Conservation (phyloP, 2,888 invertebrate genomes). For the Augochlorella aurata region DNA sequence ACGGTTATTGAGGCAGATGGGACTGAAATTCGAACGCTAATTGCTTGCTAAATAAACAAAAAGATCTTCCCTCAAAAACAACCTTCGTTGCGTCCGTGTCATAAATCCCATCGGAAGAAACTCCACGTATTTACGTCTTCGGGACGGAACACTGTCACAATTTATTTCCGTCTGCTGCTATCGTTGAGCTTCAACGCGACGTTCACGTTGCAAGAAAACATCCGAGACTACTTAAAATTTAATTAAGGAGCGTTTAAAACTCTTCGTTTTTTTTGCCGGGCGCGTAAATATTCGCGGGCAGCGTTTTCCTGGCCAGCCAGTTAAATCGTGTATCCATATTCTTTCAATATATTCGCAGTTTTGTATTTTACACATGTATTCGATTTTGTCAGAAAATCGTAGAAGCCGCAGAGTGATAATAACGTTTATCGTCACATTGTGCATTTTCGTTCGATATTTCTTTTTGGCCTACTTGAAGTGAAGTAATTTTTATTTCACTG, state of each 20-base stretch:
- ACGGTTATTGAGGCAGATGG: no score
- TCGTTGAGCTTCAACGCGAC: conserved; percentile 13
- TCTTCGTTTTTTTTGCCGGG: not conserved
- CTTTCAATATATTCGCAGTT: no score
- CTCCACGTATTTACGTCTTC: no score
- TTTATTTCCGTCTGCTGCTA: conserved; percentile 1
- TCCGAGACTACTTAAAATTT: conserved; percentile 37
- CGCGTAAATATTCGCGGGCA: conserved; percentile 24
- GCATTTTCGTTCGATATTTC: not conserved
- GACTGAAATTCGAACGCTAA: no score
- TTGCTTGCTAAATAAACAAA: no score
- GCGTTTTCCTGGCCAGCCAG: conserved; percentile 12
- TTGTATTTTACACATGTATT: no score
- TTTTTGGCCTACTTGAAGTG: not conserved
- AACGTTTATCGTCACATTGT: not conserved
- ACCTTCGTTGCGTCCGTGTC: no score
- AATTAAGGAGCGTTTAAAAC: conserved; percentile 46
- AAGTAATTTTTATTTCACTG: not conserved
- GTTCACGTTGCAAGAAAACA: conserved; percentile 6
- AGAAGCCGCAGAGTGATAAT: not conserved
- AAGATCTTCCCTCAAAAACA: no score
- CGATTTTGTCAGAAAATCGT: no score
- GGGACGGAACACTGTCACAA: no score
- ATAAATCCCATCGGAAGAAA: no score
- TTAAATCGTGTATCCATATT: no score